Base-by-base conservation (phyloP, 2,113 vertebrate genomes). In the Epinephelus fuscoguttatus region DNA sequence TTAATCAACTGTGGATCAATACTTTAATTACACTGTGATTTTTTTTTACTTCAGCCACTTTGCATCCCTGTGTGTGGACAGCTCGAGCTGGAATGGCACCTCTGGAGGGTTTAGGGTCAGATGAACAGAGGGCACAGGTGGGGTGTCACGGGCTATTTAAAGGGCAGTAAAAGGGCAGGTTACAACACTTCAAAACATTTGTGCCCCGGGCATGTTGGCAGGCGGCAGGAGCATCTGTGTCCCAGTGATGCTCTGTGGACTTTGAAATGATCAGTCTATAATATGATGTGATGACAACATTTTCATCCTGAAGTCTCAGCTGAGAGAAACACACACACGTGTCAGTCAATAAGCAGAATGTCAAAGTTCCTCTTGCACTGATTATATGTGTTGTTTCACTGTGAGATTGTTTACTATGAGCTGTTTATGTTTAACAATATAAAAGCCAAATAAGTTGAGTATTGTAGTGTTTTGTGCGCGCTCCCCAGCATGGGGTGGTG, bases 111-210 rank as follows among this genome's bases (percentile, higher is more conserved):
- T 61, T 71, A 0, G 79, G 80, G 76, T 87, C 81, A 85, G 57
- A 82, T 10, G 78, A 71, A 17, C 67, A 69, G 23, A 61, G 85
- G 71, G 69, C 73, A 78, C 60, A 69, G 74, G 57, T 30, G 59
- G 59, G 72, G 37, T 56, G 66, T 56, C 23, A 40, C 27, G 0
- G 84, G 81, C 80, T 89, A 86, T 91, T 94, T 93, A 87, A 82
- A 89, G 79, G 77, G 66, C 84, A 82, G 81, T 92, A 85, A 92
- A 86, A 52, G 78, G 85, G 76, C 88, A 91, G 55, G 86, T 74
- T 83, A 47, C 70, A 91, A 81, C 37, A 82, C 73, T 84, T 91
- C 64, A 76, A 93, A 89, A 90, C 89, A 89, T 76, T 80, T 42
- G 14, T 80, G 74, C 84, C 75, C 49, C 18, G 18, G 84, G 70